Percentiles rank a stretch among this genome's conserved stretches.
Evolutionary conservation across 2,888 invertebrate species (phyloP).

Genomic region (Epiblema foenella): DNA sequence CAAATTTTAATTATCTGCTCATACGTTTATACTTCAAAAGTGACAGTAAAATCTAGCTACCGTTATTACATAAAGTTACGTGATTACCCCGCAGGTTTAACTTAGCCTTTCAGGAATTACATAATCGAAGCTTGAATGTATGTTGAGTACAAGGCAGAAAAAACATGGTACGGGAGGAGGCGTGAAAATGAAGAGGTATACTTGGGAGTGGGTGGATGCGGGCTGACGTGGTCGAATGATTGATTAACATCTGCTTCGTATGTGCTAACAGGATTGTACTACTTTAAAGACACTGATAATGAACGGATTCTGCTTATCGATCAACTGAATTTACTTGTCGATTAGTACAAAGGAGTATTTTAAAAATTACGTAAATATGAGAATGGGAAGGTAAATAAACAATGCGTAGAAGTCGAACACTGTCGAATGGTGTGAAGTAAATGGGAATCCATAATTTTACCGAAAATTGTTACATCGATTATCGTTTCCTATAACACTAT

Average conservation of each 20-base stretch:
- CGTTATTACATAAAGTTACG: too few relatives aligned
- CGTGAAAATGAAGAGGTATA: constrained; percentile 8
- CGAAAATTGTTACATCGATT: too few relatives aligned
- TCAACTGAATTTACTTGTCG: neutral
- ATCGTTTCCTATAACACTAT: too few relatives aligned
- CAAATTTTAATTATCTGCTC: too few relatives aligned
- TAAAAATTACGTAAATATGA: too few relatives aligned
- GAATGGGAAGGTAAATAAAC: neutral
- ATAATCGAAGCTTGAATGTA: neutral
- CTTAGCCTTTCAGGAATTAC: neutral
- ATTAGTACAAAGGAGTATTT: neutral
- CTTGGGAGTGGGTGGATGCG: constrained; percentile 7
- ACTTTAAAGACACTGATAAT: neutral
- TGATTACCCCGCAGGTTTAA: too few relatives aligned
- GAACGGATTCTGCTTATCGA: neutral
- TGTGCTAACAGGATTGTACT: constrained; percentile 1
- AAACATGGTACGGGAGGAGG: neutral
- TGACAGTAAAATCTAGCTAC: too few relatives aligned
- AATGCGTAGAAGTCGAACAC: neutral
- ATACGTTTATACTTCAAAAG: too few relatives aligned
- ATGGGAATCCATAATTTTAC: too few relatives aligned
- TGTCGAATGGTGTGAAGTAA: too few relatives aligned
- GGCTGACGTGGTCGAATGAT: constrained; percentile 7
- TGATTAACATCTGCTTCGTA: constrained; percentile 27
- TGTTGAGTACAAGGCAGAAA: constrained; percentile 12